Conservation (phyloP, 2,888 invertebrate species). For the Melanargia galathea region DNA sequence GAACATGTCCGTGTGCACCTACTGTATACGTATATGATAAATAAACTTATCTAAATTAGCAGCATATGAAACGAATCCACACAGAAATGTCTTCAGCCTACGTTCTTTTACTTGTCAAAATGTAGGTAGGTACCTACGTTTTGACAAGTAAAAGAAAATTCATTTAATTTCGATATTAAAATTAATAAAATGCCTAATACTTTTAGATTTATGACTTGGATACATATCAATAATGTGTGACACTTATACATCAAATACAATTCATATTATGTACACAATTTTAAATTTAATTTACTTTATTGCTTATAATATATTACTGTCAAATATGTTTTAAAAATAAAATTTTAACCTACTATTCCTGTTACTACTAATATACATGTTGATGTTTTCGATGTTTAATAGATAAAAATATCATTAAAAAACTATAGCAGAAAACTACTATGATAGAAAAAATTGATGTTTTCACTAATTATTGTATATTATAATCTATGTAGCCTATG, state of each 20-base stretch:
- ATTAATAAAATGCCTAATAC: neutral
- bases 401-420: conserved; percentile 6
- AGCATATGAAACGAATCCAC: conserved; percentile 39
- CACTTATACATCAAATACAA: conserved; percentile 49
- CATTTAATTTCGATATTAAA: neutral
- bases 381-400: conserved; percentile 26
- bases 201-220: neutral
- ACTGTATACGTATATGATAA: conserved; percentile 56
- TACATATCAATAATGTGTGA: neutral
- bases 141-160: neutral
- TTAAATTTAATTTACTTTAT: too few species aligned
- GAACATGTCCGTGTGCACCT: conserved; percentile 53
- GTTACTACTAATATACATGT: conserved; percentile 11
- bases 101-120: neutral
- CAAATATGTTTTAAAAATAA: too few species aligned
- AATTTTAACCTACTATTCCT: too few species aligned
- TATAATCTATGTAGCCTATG: neutral
- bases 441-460: neutral
- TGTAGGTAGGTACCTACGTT: neutral
- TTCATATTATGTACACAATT: conserved; percentile 33
- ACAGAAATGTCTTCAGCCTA: neutral
- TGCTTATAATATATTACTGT: too few species aligned
- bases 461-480: neutral
- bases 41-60: conserved; percentile 39
- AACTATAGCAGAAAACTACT: conserved; percentile 3